Percentiles rank a stretch among this genome's conserved stretches.
These are phyloP conservation scores for Heliconius congener DNA, from an alignment of 1,140 invertebrate genomes.

Conservation along the genomic window DNA sequence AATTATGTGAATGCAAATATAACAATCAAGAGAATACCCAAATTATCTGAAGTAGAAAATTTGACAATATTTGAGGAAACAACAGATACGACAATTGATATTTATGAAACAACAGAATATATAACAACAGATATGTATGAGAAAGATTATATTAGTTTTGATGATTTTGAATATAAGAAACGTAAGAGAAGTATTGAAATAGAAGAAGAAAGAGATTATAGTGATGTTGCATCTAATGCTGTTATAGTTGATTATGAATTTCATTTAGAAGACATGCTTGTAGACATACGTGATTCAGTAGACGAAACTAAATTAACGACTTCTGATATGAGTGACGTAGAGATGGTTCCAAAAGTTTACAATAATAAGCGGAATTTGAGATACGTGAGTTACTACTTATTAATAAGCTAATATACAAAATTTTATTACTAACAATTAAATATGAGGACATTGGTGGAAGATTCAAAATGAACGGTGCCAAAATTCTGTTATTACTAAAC, in stretches of 20 bases:
- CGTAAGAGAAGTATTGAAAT: slow-evolving; percentile 44
- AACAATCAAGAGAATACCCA: slow-evolving; percentile 69
- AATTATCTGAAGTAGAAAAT: slow-evolving; percentile 60
- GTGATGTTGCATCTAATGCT: slow-evolving; percentile 40
- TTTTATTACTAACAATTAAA: no score
- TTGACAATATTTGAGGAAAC: slow-evolving; percentile 50
- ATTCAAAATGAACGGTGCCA: no score
- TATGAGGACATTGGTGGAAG: no score
- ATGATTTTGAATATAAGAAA: slow-evolving; percentile 49
- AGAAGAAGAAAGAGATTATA: slow-evolving; percentile 45
- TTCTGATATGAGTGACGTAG: slow-evolving; percentile 43
- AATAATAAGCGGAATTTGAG: slow-evolving; percentile 26
- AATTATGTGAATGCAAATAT: slow-evolving; percentile 70
- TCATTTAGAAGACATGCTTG: slow-evolving; percentile 25
- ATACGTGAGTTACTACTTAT: slow-evolving; percentile 31
- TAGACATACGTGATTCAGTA: slow-evolving; percentile 46
- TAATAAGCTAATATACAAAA: no score
- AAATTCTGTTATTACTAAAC: no score
- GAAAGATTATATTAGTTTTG: slow-evolving; percentile 46
- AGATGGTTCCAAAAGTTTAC: slow-evolving; percentile 41
- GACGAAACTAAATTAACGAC: slow-evolving; percentile 50
- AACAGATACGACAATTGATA: slow-evolving; percentile 54
- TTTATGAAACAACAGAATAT: slow-evolving; percentile 41
- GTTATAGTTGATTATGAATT: slow-evolving; percentile 50
- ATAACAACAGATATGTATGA: slow-evolving; percentile 41